These are phyloP conservation scores for Himalopsyche japonica DNA, from an alignment of 2,888 invertebrate species.

Conservation along the genomic window DNA sequence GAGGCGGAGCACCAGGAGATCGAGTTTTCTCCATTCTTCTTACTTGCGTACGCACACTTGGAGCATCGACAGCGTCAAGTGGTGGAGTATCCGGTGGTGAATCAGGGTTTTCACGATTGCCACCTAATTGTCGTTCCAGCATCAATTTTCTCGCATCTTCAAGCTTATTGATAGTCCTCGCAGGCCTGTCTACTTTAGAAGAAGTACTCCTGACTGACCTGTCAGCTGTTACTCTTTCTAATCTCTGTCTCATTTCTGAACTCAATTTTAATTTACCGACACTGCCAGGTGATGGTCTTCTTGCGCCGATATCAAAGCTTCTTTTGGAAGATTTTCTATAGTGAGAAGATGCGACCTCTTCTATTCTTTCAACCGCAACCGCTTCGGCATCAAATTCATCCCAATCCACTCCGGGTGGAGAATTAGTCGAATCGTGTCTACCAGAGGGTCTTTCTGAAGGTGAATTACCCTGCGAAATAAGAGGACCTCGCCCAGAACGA, in stretches of 20 bases:
- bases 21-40: constrained; percentile 63
- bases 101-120: constrained; percentile 63
- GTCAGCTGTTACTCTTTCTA: constrained; percentile 87
- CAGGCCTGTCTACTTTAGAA: constrained; percentile 68
- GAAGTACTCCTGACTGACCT: constrained; percentile 78
- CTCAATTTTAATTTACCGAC: constrained; percentile 89
- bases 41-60: constrained; percentile 58
- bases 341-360: constrained; percentile 44
- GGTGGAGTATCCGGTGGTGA: constrained; percentile 39
- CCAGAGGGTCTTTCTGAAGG: constrained; percentile 42
- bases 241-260: constrained; percentile 86
- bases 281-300: constrained; percentile 81
- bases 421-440: constrained; percentile 48
- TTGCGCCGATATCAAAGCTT: constrained; percentile 81
- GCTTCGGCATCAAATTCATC: constrained; percentile 81
- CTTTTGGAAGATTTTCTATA: constrained; percentile 51
- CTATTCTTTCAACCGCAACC: constrained; percentile 49
- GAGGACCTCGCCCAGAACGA: constrained; percentile 51
- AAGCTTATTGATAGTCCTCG: constrained; percentile 75
- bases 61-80: constrained; percentile 42
- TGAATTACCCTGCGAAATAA: constrained; percentile 12
- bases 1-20: constrained; percentile 53
- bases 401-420: constrained; percentile 74
- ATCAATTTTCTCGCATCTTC: constrained; percentile 85
- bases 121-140: constrained; percentile 82